Evolutionary conservation across 2,888 invertebrate genomes (phyloP), one percentile per base, ranked within the genome.

Genomic region (Petrolisthes cinctipes): DNA sequence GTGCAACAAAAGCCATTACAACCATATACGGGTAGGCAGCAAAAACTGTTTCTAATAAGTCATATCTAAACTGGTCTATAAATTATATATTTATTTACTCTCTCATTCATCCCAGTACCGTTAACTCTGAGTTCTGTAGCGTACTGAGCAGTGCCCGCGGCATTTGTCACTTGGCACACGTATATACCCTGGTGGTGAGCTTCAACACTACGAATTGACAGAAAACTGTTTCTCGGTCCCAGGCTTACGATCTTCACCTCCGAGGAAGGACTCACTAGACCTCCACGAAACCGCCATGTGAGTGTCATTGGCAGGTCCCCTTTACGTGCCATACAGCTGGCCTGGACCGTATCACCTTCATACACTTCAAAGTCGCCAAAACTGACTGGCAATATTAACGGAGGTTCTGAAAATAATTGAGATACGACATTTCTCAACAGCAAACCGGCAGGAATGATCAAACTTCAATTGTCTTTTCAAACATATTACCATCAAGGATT

Each of bases 81-180:
- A 53, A 4, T 56, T 1, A 4, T 79, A n/a, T 79, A 79, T 7
- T 54, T 53, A 54, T 53, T 53, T 79, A 53, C 78, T 37, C 37
- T 37, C 37, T 37, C 37, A 37, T 80, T 82, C 68, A 51, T 81
- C 51, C 61, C 56, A 80, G 75, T 90, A 90, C 91, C 91, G 82
- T 91, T 90, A 20, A 90, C 90, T 80, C 78, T 85, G 54, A 91
- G 85, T 56, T 85, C 83, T 14, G 85, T 68, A 68, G 89, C 88
- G 61, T 75, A 85, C 20, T 81, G 92, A 95, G 92, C 96, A 23
- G 90, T 91, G 78, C 93, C 93, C 11, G 92, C 92, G 23, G 91
- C 91, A 90, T 93, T 93, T 93, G 95, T 94, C 86, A 95, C 96
- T 91, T 94, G 93, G 92, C 96, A 96, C 91, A 95, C 95, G 93